Base-by-base conservation (phyloP, 2,797 vertebrate genomes). In the Phrynocephalus guinanensis region DNA sequence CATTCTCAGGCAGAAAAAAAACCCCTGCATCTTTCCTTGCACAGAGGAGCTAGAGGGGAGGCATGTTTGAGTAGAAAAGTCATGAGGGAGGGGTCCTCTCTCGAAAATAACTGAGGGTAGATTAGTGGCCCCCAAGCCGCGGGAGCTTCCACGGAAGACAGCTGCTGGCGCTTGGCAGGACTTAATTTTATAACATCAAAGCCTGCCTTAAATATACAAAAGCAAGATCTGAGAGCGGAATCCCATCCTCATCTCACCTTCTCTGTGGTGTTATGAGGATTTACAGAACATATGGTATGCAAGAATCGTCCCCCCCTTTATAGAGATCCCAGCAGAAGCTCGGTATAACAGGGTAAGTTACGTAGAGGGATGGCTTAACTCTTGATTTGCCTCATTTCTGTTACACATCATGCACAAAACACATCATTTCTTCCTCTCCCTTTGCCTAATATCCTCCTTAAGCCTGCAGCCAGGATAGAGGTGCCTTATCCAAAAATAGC, bases 221-320 rank as follows among this genome's bases (percentile, higher is more conserved):
- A 30, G n/a, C 30, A 3, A 80, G 89, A 87, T 86, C 89, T 76
- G 89, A 86, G 88, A 87, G 91, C 94, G 91, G 90, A 56, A 86
- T 88, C 81, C 81, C 91, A 83, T 87, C 20, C 44, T 66, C 15
- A 0, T 75, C 88, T 91, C 72, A 82, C 94, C 92, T 90, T 91
- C 90, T 56, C 20, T 33, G 72, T 94, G 91, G 90, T 93, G 91
- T 73, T 30, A 86, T 91, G 24, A 89, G 92, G 1, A 16, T 87
- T 93, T 73, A 84, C 86, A 75, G 93, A 94, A 88, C 93, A 93
- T 94, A 94, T 91, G 94, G 94, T 83, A 88, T 93, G 93, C 86
- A 93, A 93, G 94, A 94, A 88, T 77, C 91, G 79, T 33, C 84
- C 91, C 91, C 2, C 73, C 86, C 85, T 91, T 90, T 89, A 0